phyloP scores from a whole-genome alignment of 2,113 vertebrate species.

The Tympanuchus pallidicinctus region DNA sequence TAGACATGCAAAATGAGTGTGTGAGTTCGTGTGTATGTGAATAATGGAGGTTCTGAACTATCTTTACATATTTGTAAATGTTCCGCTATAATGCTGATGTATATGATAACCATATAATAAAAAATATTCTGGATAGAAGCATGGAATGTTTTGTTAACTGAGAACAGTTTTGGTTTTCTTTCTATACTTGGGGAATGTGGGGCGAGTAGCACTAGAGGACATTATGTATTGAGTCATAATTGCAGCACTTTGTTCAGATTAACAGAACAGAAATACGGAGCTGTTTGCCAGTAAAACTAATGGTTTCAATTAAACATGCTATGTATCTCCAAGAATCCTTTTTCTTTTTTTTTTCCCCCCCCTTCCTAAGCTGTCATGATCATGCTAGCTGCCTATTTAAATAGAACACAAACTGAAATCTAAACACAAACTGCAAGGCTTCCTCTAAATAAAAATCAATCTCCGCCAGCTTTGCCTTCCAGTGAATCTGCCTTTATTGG shows the following conservation, averaged over 20 bases:
- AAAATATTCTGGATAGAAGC: slow-evolving; percentile 81
- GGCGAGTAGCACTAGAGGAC: slow-evolving; percentile 52
- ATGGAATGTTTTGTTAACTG: slow-evolving; percentile 64
- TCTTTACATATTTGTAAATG: slow-evolving; percentile 72
- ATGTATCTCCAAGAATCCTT: slow-evolving; percentile 5
- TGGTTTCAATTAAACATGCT: slow-evolving; percentile 17
- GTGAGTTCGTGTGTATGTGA: slow-evolving; percentile 64
- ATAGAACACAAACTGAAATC: background rate
- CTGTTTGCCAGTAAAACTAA: slow-evolving; percentile 57
- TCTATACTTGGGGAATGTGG: slow-evolving; percentile 19
- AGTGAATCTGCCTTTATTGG: background rate
- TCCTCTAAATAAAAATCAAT: background rate
- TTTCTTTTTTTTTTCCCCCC: background rate
- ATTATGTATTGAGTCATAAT: slow-evolving; percentile 67
- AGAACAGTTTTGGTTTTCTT: slow-evolving; percentile 26
- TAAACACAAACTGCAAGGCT: background rate
- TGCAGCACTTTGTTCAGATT: slow-evolving; percentile 74
- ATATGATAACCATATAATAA: slow-evolving; percentile 85
- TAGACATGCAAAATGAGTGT: slow-evolving; percentile 38
- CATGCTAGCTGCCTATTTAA: background rate
- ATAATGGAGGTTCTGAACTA: slow-evolving; percentile 14
- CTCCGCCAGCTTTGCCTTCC: background rate
- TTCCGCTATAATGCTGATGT: slow-evolving; percentile 72
- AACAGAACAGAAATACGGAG: slow-evolving; percentile 63
- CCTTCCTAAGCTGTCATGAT: background rate